Evolutionary conservation across 2,888 invertebrate genomes (phyloP), one percentile per base, ranked within the genome.

Genomic region (Leptinotarsa tumamoca): DNA sequence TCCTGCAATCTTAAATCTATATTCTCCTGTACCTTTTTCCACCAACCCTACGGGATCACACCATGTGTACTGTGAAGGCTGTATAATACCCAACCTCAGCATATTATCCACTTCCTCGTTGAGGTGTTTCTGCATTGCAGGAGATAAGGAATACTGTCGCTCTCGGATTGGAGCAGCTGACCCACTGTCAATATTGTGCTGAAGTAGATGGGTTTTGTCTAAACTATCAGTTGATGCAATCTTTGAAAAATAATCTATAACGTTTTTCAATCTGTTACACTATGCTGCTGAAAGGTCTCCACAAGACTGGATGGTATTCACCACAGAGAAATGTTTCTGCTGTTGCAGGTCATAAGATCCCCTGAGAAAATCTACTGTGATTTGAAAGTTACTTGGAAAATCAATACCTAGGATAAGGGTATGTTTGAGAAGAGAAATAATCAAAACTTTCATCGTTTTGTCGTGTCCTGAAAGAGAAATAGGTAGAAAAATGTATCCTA

Each of bases 21-120:
- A 85, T 83, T 21, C 86, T 0, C 80, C 82, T 72, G 83, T 78
- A 14, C 82, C 78, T 21, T 75, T 79, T 7, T 83, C 78, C 67
- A 85, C 80, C 1, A 86, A 76, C n/a, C 83, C 79, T 0, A 83
- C 79, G 1, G 84, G 83, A 4, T 79, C 75, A n/a, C 81, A 80
- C 83, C 84, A 86, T 1, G 51, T 15, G 1, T 15, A 51, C 51
- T 51, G 15, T 4, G 14, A 83, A 0, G 80, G 83, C 67, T 85
- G 82, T 5, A 85, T 80, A 0, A 85, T 81, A 2, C 69, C 69
- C 33, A 72, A 50, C 33, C 51, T 51, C 13, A 78, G 54, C 72
- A 78, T 70, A 18, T 72, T 66, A 63, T 78, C 78, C n/a, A 76
- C 63, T 51, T 78, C 74, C 15, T 56, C 70, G 68, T 75, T 61